Percentiles rank a stretch among this genome's conserved stretches.
Evolutionary conservation across 2,113 vertebrate genomes (phyloP).

Genomic region (Trinectes maculatus): DNA sequence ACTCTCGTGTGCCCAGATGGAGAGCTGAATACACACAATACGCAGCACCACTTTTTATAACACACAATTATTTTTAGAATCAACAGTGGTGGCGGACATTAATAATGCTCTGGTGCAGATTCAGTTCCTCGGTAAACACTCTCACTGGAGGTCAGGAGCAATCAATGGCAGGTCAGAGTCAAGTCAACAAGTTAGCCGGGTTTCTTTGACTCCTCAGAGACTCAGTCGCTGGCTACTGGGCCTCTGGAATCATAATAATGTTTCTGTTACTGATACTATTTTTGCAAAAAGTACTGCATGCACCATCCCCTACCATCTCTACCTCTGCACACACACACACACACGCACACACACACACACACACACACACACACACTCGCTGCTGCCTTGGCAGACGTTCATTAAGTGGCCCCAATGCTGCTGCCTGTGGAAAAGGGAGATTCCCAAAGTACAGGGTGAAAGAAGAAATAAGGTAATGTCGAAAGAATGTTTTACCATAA

Average conservation of each 20-base stretch:
- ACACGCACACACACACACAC: not conserved
- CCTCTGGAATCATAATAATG: slow-evolving; percentile 5
- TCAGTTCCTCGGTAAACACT: slow-evolving; percentile 51
- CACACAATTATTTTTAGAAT: slow-evolving; percentile 7
- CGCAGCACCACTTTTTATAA: not conserved
- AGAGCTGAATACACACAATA: not conserved
- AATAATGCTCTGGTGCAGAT: slow-evolving; percentile 26
- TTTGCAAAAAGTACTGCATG: not conserved
- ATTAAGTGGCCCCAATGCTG: slow-evolving; percentile 11
- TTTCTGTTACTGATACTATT: slow-evolving; percentile 14
- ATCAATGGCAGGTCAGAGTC: slow-evolving; percentile 42
- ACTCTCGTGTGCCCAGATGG: not conserved
- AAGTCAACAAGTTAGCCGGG: slow-evolving; percentile 56
- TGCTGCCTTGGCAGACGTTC: slow-evolving; percentile 24
- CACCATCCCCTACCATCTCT: not conserved
- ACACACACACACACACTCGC: not conserved
- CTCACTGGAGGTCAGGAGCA: slow-evolving; percentile 23
- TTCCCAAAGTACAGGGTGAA: slow-evolving; percentile 31
- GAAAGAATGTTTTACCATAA: slow-evolving; percentile 58
- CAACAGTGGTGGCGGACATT: slow-evolving; percentile 19
- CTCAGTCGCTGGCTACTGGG: slow-evolving; percentile 23
- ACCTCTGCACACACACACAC: not conserved
- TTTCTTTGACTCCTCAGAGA: slow-evolving; percentile 34
- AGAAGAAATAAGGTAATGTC: slow-evolving; percentile 46
- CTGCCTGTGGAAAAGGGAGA: slow-evolving; percentile 41